Evolutionary conservation across 2,797 vertebrate genomes (phyloP).

Genomic region (Microctenopoma stevenorrisi): DNA sequence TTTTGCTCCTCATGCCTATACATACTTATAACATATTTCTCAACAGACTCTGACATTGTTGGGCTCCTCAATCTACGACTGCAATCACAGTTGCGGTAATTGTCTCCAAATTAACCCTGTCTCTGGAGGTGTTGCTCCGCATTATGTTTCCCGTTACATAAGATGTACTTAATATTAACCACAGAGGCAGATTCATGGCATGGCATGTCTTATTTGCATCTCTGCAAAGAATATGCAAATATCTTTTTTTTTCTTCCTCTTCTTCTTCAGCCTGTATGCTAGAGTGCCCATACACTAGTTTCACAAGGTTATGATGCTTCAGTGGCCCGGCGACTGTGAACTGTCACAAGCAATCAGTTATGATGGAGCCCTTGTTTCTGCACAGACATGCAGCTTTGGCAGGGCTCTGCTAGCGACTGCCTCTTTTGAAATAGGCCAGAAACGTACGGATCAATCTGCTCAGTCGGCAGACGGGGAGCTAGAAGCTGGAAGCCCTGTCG

Average conservation of each 20-base stretch:
- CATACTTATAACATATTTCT: constrained; percentile 42
- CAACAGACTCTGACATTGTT: constrained; percentile 33
- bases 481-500: constrained; percentile 57
- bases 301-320: constrained; percentile 83
- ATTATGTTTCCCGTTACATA: constrained; percentile 63
- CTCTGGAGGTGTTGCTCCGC: constrained; percentile 48
- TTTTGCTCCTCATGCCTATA: constrained; percentile 33
- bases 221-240: constrained; percentile 73
- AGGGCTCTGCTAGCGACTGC: constrained; percentile 59
- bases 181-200: constrained; percentile 44
- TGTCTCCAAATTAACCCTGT: constrained; percentile 42
- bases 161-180: constrained; percentile 64
- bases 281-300: constrained; percentile 77
- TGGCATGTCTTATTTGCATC: constrained; percentile 63
- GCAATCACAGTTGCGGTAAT: constrained; percentile 45
- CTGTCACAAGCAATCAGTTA: constrained; percentile 82
- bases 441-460: constrained; percentile 76
- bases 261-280: constrained; percentile 69
- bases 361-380: constrained; percentile 79
- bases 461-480: constrained; percentile 60
- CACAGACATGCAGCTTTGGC: constrained; percentile 77
- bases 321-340: constrained; percentile 80
- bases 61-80: constrained; percentile 34
- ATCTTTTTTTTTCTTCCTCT: constrained; percentile 35
- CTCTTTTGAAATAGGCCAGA: constrained; percentile 70